phyloP scores from a whole-genome alignment of 2,888 invertebrate genomes.

The Nomada ruficornis region DNA sequence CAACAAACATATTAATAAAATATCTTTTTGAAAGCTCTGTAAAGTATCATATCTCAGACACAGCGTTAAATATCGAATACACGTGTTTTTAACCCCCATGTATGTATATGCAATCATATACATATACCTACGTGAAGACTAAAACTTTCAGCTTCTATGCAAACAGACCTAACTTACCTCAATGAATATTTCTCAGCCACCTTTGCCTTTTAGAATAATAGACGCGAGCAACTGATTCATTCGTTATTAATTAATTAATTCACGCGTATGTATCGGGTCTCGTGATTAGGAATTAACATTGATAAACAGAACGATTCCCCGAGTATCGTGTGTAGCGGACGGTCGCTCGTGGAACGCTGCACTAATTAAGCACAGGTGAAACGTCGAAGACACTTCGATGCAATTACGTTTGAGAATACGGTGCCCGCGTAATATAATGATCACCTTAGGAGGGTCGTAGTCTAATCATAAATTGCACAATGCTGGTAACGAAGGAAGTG shows the following conservation, averaged over 20 bases:
- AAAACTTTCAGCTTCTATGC: no score
- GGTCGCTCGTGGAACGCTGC: not conserved
- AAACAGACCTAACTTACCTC: no score
- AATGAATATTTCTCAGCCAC: not conserved
- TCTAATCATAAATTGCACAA: not conserved
- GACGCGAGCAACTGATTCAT: not conserved
- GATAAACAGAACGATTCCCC: not conserved
- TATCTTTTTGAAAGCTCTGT: no score
- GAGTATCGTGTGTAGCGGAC: no score
- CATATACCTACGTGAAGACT: no score
- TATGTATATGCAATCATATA: no score
- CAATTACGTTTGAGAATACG: constrained; percentile 25
- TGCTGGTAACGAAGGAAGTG: not conserved
- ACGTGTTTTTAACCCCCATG: no score
- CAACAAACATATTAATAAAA: no score
- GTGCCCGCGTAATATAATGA: constrained; percentile 13
- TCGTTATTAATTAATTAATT: not conserved
- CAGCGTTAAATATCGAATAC: no score
- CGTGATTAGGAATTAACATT: not conserved
- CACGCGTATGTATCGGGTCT: no score
- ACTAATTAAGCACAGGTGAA: constrained; percentile 13
- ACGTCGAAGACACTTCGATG: constrained; percentile 18
- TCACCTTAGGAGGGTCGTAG: not conserved
- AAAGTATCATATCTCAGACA: no score
- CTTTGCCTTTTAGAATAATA: not conserved